Conservation (phyloP, 2,888 invertebrate species). For the Drosophila anomalata region DNA sequence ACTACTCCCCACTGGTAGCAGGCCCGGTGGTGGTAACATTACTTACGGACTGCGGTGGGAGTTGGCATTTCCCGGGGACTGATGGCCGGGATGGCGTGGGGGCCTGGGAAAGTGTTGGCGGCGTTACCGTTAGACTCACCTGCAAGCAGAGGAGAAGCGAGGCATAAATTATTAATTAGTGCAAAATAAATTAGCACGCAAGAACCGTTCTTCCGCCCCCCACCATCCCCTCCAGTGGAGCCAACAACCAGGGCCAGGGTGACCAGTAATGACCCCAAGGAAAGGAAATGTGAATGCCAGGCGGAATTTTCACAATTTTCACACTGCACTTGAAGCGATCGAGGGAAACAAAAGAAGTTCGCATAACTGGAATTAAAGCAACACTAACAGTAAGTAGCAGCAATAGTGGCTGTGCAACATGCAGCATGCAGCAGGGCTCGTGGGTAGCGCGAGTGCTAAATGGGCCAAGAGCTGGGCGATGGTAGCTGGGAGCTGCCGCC, state of each 20-base stretch:
- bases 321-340: constrained; percentile 59
- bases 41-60: constrained; percentile 21
- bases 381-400: constrained; percentile 55
- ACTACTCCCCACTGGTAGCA: neutral
- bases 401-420: constrained; percentile 26
- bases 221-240: neutral
- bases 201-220: constrained; percentile 38
- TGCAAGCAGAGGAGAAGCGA: constrained; percentile 39
- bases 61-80: neutral
- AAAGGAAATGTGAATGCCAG: constrained; percentile 71
- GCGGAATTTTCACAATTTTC: constrained; percentile 57
- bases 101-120: constrained; percentile 5
- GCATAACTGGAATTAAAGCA: constrained; percentile 77
- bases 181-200: constrained; percentile 72
- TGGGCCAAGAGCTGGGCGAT: constrained; percentile 54
- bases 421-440: constrained; percentile 48
- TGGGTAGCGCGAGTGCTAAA: constrained; percentile 75
- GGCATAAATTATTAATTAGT: constrained; percentile 75
- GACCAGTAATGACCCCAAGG: constrained; percentile 72
- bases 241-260: constrained; percentile 48
- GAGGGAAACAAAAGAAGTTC: constrained; percentile 72
- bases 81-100: neutral
- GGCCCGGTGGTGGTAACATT: no score
- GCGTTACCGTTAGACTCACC: constrained; percentile 67
- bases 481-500: neutral